phyloP scores from a whole-genome alignment of 2,113 vertebrate species.

The Crotalus tigris region DNA sequence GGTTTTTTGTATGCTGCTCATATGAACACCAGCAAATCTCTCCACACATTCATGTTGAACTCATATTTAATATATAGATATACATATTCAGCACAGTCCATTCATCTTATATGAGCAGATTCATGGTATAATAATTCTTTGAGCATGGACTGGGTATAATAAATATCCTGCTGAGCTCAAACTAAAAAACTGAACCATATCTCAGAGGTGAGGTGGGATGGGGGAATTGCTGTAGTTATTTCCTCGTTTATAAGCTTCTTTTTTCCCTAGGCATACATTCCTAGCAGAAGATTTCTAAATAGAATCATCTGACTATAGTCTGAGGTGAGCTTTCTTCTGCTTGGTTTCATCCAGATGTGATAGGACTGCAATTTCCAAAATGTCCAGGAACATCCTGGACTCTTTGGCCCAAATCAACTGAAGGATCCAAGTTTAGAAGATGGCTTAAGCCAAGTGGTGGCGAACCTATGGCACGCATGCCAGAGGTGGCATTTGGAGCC shows the following conservation, averaged over 20 bases:
- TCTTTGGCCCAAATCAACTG: background rate
- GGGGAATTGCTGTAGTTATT: background rate
- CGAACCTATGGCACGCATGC: no score
- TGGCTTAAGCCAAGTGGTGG: background rate
- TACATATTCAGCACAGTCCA: background rate
- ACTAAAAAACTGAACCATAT: background rate
- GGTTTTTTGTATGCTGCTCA: background rate
- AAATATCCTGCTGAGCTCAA: background rate
- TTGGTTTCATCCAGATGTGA: background rate
- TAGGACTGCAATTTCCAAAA: background rate
- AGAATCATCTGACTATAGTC: background rate
- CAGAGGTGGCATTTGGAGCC: no score
- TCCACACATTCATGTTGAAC: background rate
- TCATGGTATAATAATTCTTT: background rate
- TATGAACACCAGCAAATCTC: background rate
- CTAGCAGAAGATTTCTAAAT: background rate
- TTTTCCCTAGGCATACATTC: background rate
- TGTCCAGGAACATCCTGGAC: background rate
- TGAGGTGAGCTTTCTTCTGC: background rate
- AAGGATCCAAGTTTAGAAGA: background rate
- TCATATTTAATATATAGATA: background rate
- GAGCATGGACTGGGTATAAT: background rate
- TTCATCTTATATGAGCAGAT: background rate
- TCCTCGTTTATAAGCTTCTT: background rate
- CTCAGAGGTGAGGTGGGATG: background rate